Base-by-base conservation (phyloP, 2,797 vertebrate species). In the Phoebastria nigripes region DNA sequence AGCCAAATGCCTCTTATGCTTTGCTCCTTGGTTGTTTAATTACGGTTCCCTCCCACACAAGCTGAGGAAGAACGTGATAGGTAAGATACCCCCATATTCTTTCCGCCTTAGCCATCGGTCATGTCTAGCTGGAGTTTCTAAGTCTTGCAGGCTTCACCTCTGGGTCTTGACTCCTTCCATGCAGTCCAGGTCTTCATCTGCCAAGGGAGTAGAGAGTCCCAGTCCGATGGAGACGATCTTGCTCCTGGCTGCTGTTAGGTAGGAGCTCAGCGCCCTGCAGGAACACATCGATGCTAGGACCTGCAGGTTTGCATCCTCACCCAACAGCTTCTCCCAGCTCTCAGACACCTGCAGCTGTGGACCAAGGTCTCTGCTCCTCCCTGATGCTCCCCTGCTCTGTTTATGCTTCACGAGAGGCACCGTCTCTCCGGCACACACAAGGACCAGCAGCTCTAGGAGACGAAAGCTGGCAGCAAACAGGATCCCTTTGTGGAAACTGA, bases 361-460 rank as follows among this genome's bases (percentile, higher is more conserved):
- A 24, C 15, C 46, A 26, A 51, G 31, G 42, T 28, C 67, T 83
- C 26, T 52, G 51, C 19, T 70, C 63, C 51, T 74, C 11, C 49
- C 29, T 2, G 1, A 14, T 7, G 18, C 41, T 55, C 49, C 73
- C 46, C 62, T 70, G 17, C 21, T 35, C 25, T 17, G 3, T 39
- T 63, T 21, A n/a, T 4, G 16, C 28, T 39, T 51, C 66, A 24
- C 0, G 0, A 39, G 42, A 47, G 28, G 28, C 44, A 21, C 31
- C 21, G 7, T n/a, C 10, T 19, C 58, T 46, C 52, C 1, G 1
- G 39, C 52, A 4, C 24, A 5, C 4, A 11, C 0, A 1, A 67
- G 74, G 54, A 35, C 51, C 25, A 6, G 22, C 37, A 22, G 62
- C 20, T 15, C 29, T 5, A 33, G 20, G 37, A 76, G 58, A 58